Conservation (phyloP, 2,797 vertebrate genomes). For the Chelon labrosus region DNA sequence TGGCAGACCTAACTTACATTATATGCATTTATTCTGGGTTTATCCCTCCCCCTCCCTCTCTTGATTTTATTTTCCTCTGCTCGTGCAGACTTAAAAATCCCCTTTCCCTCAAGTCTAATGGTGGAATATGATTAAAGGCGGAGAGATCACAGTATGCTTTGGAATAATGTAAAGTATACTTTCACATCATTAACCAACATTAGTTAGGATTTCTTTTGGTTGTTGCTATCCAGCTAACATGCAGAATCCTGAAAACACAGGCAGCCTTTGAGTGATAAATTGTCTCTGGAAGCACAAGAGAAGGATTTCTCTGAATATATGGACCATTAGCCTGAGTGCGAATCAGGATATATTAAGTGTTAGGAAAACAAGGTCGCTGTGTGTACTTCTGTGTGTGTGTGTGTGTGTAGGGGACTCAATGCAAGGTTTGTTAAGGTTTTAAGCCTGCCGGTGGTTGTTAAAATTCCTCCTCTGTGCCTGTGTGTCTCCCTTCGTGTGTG, state of each 20-base stretch:
- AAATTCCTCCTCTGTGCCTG: slow-evolving; percentile 60
- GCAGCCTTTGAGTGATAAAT: not conserved
- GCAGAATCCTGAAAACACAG: not conserved
- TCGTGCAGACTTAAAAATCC: slow-evolving; percentile 28
- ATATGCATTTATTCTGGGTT: slow-evolving; percentile 79
- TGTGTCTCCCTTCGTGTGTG: slow-evolving; percentile 3
- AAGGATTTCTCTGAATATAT: slow-evolving; percentile 21
- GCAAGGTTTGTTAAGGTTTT: slow-evolving; percentile 54
- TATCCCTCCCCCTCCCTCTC: slow-evolving; percentile 47
- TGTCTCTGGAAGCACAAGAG: slow-evolving; percentile 6
- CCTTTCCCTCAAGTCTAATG: slow-evolving; percentile 25
- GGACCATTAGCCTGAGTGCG: slow-evolving; percentile 18
- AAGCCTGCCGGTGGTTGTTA: slow-evolving; percentile 59
- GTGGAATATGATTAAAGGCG: slow-evolving; percentile 11
- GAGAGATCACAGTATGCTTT: not conserved
- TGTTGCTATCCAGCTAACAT: not conserved
- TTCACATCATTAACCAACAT: not conserved
- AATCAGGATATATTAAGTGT: slow-evolving; percentile 47
- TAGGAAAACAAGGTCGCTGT: slow-evolving; percentile 34
- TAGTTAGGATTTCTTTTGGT: not conserved
- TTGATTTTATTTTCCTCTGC: slow-evolving; percentile 30
- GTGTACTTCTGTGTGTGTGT: slow-evolving; percentile 6
- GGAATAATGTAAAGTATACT: not conserved
- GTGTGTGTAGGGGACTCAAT: slow-evolving; percentile 32
- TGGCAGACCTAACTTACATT: slow-evolving; percentile 79